Percentiles rank a stretch among this genome's conserved stretches.
These are phyloP conservation scores for Clitarchus hookeri DNA, from an alignment of 2,888 invertebrate genomes.

Conservation along the genomic window DNA sequence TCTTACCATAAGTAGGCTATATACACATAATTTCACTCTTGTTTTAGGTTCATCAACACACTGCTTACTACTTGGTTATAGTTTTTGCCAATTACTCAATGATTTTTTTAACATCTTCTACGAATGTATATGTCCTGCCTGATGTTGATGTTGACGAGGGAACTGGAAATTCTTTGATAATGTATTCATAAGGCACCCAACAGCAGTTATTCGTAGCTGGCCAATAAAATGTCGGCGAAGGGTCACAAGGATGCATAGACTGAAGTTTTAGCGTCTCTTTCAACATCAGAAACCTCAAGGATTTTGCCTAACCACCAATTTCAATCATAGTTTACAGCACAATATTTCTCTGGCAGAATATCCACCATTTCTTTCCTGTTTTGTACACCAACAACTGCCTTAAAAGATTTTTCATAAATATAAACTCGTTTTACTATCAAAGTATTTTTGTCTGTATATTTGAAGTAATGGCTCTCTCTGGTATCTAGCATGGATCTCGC, in stretches of 20 bases:
- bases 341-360: not conserved
- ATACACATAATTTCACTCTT: too few species aligned
- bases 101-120: not conserved
- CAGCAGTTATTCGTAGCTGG: not conserved
- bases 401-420: not conserved
- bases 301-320: constrained; percentile 18
- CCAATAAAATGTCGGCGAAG: not conserved
- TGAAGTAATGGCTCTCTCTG: not conserved
- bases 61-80: not conserved
- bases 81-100: not conserved
- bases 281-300: not conserved
- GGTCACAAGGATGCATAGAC: not conserved
- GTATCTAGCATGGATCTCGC: not conserved
- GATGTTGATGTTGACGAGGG: constrained; percentile 3
- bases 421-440: not conserved
- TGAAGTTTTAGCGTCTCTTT: constrained; percentile 22
- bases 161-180: constrained; percentile 15
- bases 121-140: not conserved
- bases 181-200: constrained; percentile 10
- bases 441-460: not conserved
- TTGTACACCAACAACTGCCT: not conserved
- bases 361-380: not conserved
- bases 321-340: not conserved
- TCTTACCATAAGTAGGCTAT: too few species aligned
- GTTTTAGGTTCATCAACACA: not conserved